Evolutionary conservation across 2,888 invertebrate genomes (phyloP).

Genomic region (Idaea aversata): DNA sequence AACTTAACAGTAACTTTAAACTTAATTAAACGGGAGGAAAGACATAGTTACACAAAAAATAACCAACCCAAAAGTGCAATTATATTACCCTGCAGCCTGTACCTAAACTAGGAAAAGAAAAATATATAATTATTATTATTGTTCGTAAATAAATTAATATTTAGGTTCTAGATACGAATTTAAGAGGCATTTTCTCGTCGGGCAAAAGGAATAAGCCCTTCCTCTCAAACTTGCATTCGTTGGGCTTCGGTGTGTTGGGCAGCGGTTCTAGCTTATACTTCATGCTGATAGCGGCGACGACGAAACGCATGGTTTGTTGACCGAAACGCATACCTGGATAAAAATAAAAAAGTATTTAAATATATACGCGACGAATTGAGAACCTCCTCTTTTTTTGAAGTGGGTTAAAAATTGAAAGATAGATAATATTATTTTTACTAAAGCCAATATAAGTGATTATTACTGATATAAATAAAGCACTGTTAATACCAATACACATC

Average conservation of each 20-base stretch:
- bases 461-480: too few species aligned
- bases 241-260: conserved; percentile 18
- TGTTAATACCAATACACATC: conserved; percentile 73
- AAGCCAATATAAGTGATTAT: too few species aligned
- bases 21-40: not conserved
- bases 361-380: too few species aligned
- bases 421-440: too few species aligned
- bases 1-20: not conserved
- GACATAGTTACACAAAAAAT: not conserved
- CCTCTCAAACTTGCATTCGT: conserved; percentile 24
- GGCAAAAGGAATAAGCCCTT: conserved; percentile 27
- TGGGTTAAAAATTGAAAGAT: too few species aligned
- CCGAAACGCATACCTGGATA: conserved; percentile 30
- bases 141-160: conserved; percentile 1
- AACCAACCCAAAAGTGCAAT: not conserved
- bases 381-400: too few species aligned
- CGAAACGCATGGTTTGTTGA: conserved; percentile 23
- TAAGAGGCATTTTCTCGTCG: conserved; percentile 17
- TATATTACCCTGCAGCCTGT: too few species aligned
- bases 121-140: not conserved
- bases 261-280: conserved; percentile 19
- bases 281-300: conserved; percentile 14
- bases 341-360: not conserved
- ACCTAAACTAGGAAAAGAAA: too few species aligned
- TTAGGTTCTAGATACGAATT: conserved; percentile 23